phyloP scores from a whole-genome alignment of 1,140 invertebrate genomes.

The Pseudomyrmex cubaensis region DNA sequence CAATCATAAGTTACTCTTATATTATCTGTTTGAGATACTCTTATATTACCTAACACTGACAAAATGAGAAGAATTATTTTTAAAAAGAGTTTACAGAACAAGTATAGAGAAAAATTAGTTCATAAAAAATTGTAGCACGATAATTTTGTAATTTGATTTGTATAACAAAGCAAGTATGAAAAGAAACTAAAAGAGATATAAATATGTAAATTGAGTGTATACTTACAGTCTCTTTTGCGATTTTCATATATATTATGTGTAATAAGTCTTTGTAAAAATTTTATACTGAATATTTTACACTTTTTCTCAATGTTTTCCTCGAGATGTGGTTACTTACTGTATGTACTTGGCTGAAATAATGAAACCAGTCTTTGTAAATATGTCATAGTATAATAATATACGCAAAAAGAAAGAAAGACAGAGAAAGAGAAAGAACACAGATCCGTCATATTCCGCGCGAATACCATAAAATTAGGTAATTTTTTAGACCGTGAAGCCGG shows the following conservation, averaged over 20 bases:
- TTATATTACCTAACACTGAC: neutral
- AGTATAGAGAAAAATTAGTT: neutral
- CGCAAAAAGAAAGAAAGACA: no score
- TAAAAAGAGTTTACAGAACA: neutral
- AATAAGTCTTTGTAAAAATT: no score
- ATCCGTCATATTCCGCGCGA: neutral
- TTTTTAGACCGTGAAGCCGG: conserved; percentile 60
- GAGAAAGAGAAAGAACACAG: neutral
- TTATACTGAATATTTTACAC: neutral
- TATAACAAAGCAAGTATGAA: neutral
- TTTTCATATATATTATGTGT: no score
- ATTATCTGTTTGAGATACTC: neutral
- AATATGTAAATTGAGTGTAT: neutral
- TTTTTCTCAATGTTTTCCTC: neutral
- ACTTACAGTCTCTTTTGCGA: neutral
- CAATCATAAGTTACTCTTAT: neutral
- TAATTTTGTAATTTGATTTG: neutral
- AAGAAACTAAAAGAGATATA: neutral
- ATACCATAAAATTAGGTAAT: conserved; percentile 38
- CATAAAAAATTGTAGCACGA: neutral
- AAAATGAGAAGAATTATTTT: neutral
- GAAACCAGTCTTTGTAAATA: neutral
- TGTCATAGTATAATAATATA: no score
- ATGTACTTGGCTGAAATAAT: neutral
- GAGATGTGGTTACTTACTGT: neutral